Conservation (phyloP, 2,797 vertebrate species). For the Tapera naevia region DNA sequence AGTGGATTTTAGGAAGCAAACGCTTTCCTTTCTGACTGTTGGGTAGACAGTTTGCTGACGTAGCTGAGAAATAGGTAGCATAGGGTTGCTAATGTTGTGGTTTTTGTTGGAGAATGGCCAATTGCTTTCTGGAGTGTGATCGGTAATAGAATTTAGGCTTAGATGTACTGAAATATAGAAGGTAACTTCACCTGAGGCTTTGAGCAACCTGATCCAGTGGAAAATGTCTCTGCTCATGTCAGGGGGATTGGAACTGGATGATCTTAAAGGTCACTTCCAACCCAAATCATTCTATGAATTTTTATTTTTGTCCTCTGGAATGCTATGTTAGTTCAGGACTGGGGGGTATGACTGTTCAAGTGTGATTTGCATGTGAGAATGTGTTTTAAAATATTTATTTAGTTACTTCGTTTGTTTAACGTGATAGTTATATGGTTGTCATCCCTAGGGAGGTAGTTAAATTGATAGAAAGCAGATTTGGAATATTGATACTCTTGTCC, state of each 20-base stretch:
- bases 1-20: not conserved
- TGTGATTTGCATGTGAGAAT: not conserved
- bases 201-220: no score
- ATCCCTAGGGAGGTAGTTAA: not conserved
- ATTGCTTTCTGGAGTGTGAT: not conserved
- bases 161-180: not conserved
- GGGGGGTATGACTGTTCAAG: not conserved
- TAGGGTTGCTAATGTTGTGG: not conserved
- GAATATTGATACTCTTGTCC: not conserved
- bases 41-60: not conserved
- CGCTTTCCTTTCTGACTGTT: not conserved
- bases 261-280: no score
- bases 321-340: fast-evolving
- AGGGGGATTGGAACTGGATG: no score
- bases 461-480: not conserved
- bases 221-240: no score
- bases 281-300: not conserved
- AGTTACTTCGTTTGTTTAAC: not conserved
- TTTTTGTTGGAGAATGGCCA: not conserved
- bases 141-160: not conserved
- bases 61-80: not conserved
- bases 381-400: not conserved
- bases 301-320: not conserved
- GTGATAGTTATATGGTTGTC: not conserved
- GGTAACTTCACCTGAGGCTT: not conserved